Evolutionary conservation across 2,797 vertebrate genomes (phyloP), one percentile per base, ranked within the genome.

Genomic region (Phrynocephalus forsythii): DNA sequence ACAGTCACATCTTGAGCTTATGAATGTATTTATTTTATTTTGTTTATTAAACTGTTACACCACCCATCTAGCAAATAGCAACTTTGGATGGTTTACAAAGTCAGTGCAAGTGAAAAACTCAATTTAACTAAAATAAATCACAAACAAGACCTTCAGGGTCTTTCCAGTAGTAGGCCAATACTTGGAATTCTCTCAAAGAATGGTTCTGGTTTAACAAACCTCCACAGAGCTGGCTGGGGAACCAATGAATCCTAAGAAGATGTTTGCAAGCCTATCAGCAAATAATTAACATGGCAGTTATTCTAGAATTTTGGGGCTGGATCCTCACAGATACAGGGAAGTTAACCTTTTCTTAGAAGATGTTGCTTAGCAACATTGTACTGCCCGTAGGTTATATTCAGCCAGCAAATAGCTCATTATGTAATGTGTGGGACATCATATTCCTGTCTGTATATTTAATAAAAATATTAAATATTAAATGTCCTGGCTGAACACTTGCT

Each of bases 361-460:
- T 5, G 78, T 85, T 84, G 68, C 87, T 80, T 88, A 80, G 73
- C 83, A 88, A 81, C 77, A 52, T 30, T 72, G 76, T 82, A 28
- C 10, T 91, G 30, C 30, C 87, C 33, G 82, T 80, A 24, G 77
- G 38, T 11, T 4, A 87, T 1, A 26, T 16, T 1, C 52, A 44
- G 67, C 44, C 63, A 86, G 33, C 0, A 30, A 78, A 38, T 10
- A 16, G 15, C 0, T 80, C 68, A 9, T 82, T 56, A 26, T 69
- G 81, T 13, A 52, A 20, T 38, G 33, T 16, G 75, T 67, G 83
- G 56, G 84, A 87, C 82, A 28, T 75, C 26, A 88, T 67, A 66
- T 80, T 75, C 69, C 3, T 15, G 72, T n/a, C 48, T 67, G 63
- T 13, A 67, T 26, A 60, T 86, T 88, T 26, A 13, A 2, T 90